Base-by-base conservation (phyloP, 1,140 invertebrate species). In the Gonioctena quinquepunctata region DNA sequence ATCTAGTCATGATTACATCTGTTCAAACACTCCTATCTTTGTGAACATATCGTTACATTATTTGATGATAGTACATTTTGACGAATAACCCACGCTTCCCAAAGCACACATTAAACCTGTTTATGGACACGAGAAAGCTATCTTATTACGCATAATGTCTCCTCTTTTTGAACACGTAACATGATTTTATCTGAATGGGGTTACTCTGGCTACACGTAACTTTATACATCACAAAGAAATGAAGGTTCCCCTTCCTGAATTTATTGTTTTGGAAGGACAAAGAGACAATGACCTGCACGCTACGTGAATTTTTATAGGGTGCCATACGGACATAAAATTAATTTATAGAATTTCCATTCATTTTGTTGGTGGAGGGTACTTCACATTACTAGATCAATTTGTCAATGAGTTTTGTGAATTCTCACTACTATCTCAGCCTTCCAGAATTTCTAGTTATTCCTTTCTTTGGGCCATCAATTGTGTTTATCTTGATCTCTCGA, bases 61-160 rank as follows among this genome's bases (percentile, higher is more conserved):
- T 8, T 21, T 61, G 23, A 61, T 21, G 25, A 52, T 49, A 48
- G 11, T 64, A 59, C 4, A 63, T 64, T 59, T 69, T 64, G 59
- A 50, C 28, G 49, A 21, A 64, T 27, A 64, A n/a, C 16, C 22
- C 50, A 49, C 6, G 26, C 19, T 7, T 69, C 61, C 60, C 68
- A 48, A n/a, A 69, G 33, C 61, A 16, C 62, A 59, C 42, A 70
- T 69, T 64, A 69, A 59, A n/a, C 11, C 54, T 59, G 25, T 70
- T 59, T 70, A 70, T 56, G 25, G 42, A 67, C 63, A 70, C 57
- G 69, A 54, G 66, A 70, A 70, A 56, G 63, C 69, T 61, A 70
- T 66, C 64, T 52, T 59, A 66, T 70, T 67, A 70, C 27, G 63
- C 63, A 66, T 70, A 70, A 70, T 70, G 33, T 42, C 33, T 66